These are phyloP conservation scores for Diarsia rubi DNA, from an alignment of 2,888 invertebrate genomes.

Conservation along the genomic window DNA sequence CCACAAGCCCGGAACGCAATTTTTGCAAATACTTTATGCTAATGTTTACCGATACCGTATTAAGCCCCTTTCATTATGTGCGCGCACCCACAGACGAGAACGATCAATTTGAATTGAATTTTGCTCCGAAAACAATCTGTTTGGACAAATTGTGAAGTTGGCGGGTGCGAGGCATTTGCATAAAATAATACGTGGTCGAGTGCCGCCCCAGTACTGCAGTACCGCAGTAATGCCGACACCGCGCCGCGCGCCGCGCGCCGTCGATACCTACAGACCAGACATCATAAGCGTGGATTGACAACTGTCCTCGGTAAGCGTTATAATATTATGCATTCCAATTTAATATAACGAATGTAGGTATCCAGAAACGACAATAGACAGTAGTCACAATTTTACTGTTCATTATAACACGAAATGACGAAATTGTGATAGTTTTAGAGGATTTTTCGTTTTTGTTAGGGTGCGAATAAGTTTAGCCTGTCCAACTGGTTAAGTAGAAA, in stretches of 20 bases:
- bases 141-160: constrained; percentile 82
- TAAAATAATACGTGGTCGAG: constrained; percentile 75
- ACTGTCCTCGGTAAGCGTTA: neutral
- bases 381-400: no score
- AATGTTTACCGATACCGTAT: constrained; percentile 82
- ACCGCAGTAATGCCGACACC: no score
- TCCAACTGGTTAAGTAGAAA: neutral
- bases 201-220: neutral
- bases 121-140: constrained; percentile 83
- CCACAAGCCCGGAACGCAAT: constrained; percentile 76
- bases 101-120: constrained; percentile 82
- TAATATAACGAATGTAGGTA: neutral
- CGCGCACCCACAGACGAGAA: constrained; percentile 64
- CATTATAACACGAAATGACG: neutral
- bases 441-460: neutral
- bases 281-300: neutral
- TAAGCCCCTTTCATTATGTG: constrained; percentile 81
- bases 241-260: neutral
- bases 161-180: constrained; percentile 75
- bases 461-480: neutral
- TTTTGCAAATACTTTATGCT: constrained; percentile 84
- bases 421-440: neutral
- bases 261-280: neutral
- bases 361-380: neutral
- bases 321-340: neutral